phyloP scores from a whole-genome alignment of 2,888 invertebrate genomes.

The Ischnura elegans region DNA sequence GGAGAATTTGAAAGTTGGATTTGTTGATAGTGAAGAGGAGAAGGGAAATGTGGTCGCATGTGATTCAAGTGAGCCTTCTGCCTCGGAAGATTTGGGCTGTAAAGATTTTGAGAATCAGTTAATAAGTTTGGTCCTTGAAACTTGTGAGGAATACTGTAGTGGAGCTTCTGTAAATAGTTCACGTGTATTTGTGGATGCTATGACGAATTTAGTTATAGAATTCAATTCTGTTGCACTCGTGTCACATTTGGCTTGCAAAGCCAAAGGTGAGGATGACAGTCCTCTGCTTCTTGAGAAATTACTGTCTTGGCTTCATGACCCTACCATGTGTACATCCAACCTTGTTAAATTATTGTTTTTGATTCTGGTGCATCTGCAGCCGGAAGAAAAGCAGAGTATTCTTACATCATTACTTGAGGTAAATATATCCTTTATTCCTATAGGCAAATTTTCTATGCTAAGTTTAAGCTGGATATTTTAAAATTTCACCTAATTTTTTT shows the following conservation, averaged over 20 bases:
- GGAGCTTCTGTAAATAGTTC: constrained; percentile 78
- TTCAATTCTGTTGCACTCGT: constrained; percentile 81
- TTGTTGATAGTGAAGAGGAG: constrained; percentile 76
- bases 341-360: constrained; percentile 84
- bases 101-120: constrained; percentile 78
- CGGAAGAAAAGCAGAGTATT: constrained; percentile 80
- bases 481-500: background rate
- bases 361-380: constrained; percentile 80
- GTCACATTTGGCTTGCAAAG: constrained; percentile 76
- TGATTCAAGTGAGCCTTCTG: background rate
- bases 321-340: constrained; percentile 79
- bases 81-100: constrained; percentile 70
- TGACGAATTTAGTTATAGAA: constrained; percentile 80
- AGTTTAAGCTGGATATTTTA: too few relatives aligned
- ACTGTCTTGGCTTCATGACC: constrained; percentile 79
- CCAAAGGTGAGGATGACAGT: constrained; percentile 73
- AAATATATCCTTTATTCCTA: constrained; percentile 69
- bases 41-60: constrained; percentile 69
- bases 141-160: constrained; percentile 81
- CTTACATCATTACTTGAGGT: constrained; percentile 82
- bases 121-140: constrained; percentile 77
- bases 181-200: constrained; percentile 79
- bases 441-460: too few relatives aligned
- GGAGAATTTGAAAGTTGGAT: constrained; percentile 81
- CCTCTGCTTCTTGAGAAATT: constrained; percentile 78